phyloP scores from a whole-genome alignment of 1,140 invertebrate genomes.

The Lasioglossum albipes region DNA sequence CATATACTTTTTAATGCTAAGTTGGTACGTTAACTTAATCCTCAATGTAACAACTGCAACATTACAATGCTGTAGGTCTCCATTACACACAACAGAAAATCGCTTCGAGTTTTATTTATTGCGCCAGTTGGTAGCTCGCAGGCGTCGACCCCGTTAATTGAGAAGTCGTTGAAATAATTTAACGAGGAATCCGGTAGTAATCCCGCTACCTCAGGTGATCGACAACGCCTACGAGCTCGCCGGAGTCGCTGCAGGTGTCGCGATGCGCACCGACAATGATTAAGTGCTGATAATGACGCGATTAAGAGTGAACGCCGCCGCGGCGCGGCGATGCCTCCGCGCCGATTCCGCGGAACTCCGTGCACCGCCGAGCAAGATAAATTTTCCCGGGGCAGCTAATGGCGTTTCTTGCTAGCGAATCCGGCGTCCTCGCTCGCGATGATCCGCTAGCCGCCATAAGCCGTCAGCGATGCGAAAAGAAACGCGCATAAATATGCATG shows the following conservation, averaged over 20 bases:
- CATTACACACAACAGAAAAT: no score
- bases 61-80: no score
- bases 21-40: no score
- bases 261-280: constrained; percentile 48
- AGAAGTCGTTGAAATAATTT: constrained; percentile 20
- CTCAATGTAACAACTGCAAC: no score
- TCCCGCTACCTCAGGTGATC: background rate
- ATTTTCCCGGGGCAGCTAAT: constrained; percentile 56
- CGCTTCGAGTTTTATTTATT: no score
- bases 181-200: constrained; percentile 6
- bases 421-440: constrained; percentile 42
- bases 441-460: constrained; percentile 32
- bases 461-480: constrained; percentile 14
- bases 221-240: constrained; percentile 4
- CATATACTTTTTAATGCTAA: no score
- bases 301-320: constrained; percentile 29
- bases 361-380: constrained; percentile 50
- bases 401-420: constrained; percentile 53
- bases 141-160: constrained; percentile 28
- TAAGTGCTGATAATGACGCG: constrained; percentile 58
- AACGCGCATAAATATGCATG: constrained; percentile 54
- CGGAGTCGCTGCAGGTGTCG: background rate
- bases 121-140: background rate
- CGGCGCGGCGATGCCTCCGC: constrained; percentile 18
- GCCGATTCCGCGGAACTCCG: constrained; percentile 30